phyloP scores from a whole-genome alignment of 2,113 vertebrate genomes.

The Catagonus wagneri region DNA sequence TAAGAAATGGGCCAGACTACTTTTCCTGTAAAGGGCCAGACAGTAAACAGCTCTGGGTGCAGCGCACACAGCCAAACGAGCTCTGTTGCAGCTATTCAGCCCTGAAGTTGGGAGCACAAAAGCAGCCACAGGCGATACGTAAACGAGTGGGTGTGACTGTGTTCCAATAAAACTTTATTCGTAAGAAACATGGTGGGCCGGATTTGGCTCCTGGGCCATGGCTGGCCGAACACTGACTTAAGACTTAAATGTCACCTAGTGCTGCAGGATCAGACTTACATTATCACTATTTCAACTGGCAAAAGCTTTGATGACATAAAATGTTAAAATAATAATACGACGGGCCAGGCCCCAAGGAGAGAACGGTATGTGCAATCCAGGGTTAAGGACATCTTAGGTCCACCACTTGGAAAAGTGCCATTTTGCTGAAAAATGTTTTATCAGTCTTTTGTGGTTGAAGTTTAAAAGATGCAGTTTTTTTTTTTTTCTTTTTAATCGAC shows the following conservation, averaged over 20 bases:
- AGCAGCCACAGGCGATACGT: neutral
- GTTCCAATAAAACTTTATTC: neutral
- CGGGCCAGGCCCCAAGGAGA: neutral
- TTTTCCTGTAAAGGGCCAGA: neutral
- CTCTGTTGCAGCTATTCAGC: neutral
- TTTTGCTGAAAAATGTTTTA: constrained; percentile 30
- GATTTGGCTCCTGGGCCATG: neutral
- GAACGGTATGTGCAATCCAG: neutral
- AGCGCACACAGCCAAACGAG: no score
- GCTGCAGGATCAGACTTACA: neutral
- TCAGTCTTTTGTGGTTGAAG: neutral
- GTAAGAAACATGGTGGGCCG: neutral
- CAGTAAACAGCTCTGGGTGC: no score
- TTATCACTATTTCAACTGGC: neutral
- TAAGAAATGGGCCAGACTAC: neutral
- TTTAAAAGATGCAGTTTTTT: neutral
- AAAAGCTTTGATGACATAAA: neutral
- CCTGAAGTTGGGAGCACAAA: neutral
- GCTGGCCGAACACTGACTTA: neutral
- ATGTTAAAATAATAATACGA: constrained; percentile 7
- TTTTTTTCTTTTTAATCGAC: neutral
- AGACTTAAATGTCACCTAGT: neutral
- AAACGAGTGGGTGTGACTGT: neutral
- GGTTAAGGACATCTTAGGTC: neutral
- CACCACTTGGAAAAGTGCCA: neutral